Base-by-base conservation (phyloP, 2,797 vertebrate species). In the Gadopsis marmoratus region DNA sequence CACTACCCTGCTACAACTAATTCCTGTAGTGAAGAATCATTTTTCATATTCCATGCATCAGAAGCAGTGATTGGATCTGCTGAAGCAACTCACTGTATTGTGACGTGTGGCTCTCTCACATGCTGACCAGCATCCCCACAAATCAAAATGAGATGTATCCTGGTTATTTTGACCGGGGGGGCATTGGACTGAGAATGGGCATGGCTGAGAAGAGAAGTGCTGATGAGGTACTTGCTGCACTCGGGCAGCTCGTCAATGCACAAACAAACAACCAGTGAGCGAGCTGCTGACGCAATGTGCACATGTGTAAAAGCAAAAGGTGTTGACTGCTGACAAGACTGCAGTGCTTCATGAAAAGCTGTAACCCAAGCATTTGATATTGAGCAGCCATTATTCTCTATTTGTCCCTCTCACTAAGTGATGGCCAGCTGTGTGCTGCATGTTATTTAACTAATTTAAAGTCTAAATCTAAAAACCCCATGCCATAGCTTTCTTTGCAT, bases 211-310 rank as follows among this genome's bases (percentile, higher is more conserved):
- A 72, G 62, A 76, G 66, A 77, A 83, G 29, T 61, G 88, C 91
- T 92, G 91, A 92, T 33, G 19, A 63, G 48, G 84, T 72, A 8
- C 35, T 68, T 1, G 26, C 75, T 86, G 81, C 58, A 60, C 56
- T 50, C 16, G 0, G 45, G 61, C 50, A 56, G 63, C 59, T 71
- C 4, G 26, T 73, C 85, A 54, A 14, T 80, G 82, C 74, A 59
- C 65, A 41, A 53, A 56, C 53, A n/a, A 54, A 43, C 56, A 47
- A 53, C 54, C 37, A 53, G 53, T 9, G 43, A 78, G 65, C 4
- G 7, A 71, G 66, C 82, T 82, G 87, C 90, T 92, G 86, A 90
- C 58, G 65, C 83, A 75, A 69, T 19, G 60, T 59, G 67, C 71
- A 81, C 66, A 64, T 23, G 79, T 79, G 75, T 71, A 45, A 71